Percentiles rank a stretch among this genome's conserved stretches.
Conservation (phyloP, 1,140 invertebrate species). For the Drosophila sproati region DNA sequence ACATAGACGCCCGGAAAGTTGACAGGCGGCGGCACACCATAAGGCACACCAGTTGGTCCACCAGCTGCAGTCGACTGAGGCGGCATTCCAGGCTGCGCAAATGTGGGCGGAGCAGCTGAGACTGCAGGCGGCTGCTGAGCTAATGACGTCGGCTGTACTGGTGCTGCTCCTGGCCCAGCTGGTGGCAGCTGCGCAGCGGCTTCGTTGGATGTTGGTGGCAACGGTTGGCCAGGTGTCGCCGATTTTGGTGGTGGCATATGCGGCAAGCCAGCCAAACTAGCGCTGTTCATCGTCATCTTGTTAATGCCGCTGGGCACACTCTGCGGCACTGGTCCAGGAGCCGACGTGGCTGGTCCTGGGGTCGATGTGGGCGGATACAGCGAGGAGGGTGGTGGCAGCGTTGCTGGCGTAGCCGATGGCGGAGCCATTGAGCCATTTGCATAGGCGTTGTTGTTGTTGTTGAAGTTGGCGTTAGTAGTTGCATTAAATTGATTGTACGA, state of each 20-base stretch:
- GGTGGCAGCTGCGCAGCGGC: slow-evolving; percentile 2
- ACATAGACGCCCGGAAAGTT: slow-evolving; percentile 31
- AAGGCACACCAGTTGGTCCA: not conserved
- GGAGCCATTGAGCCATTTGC: slow-evolving; percentile 55
- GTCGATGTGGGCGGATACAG: slow-evolving; percentile 47
- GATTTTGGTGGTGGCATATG: slow-evolving; percentile 75
- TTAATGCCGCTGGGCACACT: slow-evolving; percentile 64
- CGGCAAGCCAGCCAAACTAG: slow-evolving; percentile 70
- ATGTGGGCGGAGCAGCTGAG: slow-evolving; percentile 9
- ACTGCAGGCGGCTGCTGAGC: slow-evolving; percentile 25
- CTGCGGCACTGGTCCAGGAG: slow-evolving; percentile 43
- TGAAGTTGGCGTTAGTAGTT: slow-evolving; percentile 29
- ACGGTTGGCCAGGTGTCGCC: slow-evolving; percentile 44
- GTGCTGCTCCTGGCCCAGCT: slow-evolving; percentile 5
- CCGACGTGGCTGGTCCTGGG: slow-evolving; percentile 22
- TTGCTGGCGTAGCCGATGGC: slow-evolving; percentile 9
- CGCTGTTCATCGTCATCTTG: slow-evolving; percentile 81
- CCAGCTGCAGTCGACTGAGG: slow-evolving; percentile 13
- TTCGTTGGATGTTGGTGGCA: slow-evolving; percentile 23
- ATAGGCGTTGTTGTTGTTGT: slow-evolving; percentile 61
- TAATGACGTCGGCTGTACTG: slow-evolving; percentile 1
- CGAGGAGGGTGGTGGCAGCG: slow-evolving; percentile 6
- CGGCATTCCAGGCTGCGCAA: slow-evolving; percentile 18
- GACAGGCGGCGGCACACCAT: slow-evolving; percentile 16
- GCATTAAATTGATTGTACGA: slow-evolving; percentile 65